Evolutionary conservation across 1,140 invertebrate genomes (phyloP), one percentile per base, ranked within the genome.

Genomic region (Philotrypesis tridentata): DNA sequence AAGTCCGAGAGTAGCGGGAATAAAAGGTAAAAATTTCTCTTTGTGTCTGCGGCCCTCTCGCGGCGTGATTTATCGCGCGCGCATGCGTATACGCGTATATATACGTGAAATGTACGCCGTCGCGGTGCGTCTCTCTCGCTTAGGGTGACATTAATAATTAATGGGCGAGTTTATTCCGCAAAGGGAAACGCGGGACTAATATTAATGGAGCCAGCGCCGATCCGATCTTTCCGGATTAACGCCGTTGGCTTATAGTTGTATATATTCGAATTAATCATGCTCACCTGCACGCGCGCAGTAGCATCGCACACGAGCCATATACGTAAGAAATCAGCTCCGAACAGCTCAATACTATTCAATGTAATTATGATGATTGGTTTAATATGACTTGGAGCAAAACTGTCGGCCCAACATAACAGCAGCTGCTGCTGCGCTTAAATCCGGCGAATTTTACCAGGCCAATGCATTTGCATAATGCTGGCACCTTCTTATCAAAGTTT

Each of bases 181-280:
- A 55, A 29, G 71, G 23, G 23, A 40, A 37, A 27, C 7, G 6
- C 67, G 1, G 78, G 7, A 5, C 9, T 74, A 82, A 84, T 85
- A 86, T 86, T 86, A 86, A 86, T 85, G 82, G 68, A 79, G 67
- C 43, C n/a, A n/a, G n/a, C n/a, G n/a, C n/a, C n/a, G n/a, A 33
- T 61, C 29, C 21, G 23, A 55, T 55, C 48, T 55, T 55, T 55
- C 21, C 48, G 48, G 48, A 55, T 55, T 55, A 55, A 17, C 4
- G 48, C 48, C 3, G 33, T 37, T 55, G 4, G 48, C n/a, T 55
- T 55, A n/a, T n/a, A 55, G 48, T 4, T 17, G 17, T 55, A 17
- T n/a, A 21, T n/a, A n/a, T n/a, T n/a, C n/a, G n/a, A 55, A 55
- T 55, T 55, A 55, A 55, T 55, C 48, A 55, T n/a, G 21, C 48